Base-by-base conservation (phyloP, 2,888 invertebrate genomes). In the Thymelicus sylvestris region DNA sequence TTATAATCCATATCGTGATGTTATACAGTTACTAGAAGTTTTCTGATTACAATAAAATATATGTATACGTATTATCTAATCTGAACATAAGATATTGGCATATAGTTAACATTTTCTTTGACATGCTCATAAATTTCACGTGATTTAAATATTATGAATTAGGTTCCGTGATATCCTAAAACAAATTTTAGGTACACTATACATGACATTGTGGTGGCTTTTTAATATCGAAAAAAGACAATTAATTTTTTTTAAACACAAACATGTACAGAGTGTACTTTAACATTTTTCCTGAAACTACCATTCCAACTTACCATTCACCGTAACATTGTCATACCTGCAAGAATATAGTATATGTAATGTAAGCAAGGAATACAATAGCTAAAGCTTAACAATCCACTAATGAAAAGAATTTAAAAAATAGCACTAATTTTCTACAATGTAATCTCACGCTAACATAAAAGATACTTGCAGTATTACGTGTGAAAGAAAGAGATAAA, bases 361-460 rank as follows among this genome's bases (percentile, higher is more conserved):
- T n/a, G n/a, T 69, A 64, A 68, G 62, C 68, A 63, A 52, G 52
- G 63, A 64, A 64, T 60, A 65, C 69, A 70, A 70, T 60, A 64
- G 69, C 69, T 85, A 83, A 82, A 87, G 82, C 86, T 69, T 70
- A 50, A 64, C 69, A 70, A 47, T 65, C 69, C 60, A 65, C 50
- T 64, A 70, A 70, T 65, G 69, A 67, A 83, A 84, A 84, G 84
- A 84, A 83, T 81, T 81, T 83, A 82, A 84, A 84, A 85, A 75
- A 73, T 72, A 68, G 68, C 71, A 67, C 71, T 72, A 72, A 75
- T 72, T 73, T 72, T 68, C 67, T 68, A 66, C 67, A 72, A 73
- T 71, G 62, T 60, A 72, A 61, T 69, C 66, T 60, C 50, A 48
- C 75, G 72, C 74, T 74, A 75, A 76, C 76, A 77, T 78, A 74